Evolutionary conservation across 2,113 vertebrate species (phyloP).

Genomic region (Cranoglanis bouderius): DNA sequence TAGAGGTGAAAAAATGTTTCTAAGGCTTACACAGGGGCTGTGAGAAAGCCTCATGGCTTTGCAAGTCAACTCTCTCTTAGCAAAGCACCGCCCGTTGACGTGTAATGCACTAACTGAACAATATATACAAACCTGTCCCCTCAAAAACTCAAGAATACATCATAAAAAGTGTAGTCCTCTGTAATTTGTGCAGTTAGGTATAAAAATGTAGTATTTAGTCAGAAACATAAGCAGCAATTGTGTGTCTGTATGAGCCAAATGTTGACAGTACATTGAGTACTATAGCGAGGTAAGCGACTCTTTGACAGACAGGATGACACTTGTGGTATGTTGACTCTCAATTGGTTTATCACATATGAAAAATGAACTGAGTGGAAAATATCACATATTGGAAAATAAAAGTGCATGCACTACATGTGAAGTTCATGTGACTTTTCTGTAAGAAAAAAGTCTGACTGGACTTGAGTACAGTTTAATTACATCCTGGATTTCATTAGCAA

Average conservation of each 20-base stretch:
- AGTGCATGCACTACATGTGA: background rate
- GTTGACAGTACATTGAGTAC: background rate
- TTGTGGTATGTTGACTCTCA: background rate
- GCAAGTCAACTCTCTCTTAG: constrained; percentile 31
- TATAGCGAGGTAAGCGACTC: background rate
- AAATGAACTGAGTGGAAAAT: background rate
- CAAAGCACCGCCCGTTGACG: background rate
- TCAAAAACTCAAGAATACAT: background rate
- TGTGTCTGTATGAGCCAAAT: background rate
- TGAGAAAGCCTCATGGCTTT: background rate
- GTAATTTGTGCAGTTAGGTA: constrained; percentile 17
- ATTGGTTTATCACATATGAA: background rate
- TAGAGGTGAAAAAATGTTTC: constrained; percentile 16
- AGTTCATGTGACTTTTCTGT: background rate
- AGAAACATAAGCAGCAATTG: background rate
- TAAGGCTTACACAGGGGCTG: background rate
- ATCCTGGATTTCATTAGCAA: constrained; percentile 15
- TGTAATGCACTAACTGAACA: background rate
- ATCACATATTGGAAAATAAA: background rate
- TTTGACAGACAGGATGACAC: constrained; percentile 24
- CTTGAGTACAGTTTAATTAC: constrained; percentile 4
- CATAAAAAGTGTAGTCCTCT: background rate
- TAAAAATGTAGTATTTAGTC: background rate
- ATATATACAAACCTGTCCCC: background rate
- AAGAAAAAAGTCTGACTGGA: background rate